Evolutionary conservation across 2,113 vertebrate species (phyloP), one percentile per base, ranked within the genome.

Genomic region (Micromys minutus): DNA sequence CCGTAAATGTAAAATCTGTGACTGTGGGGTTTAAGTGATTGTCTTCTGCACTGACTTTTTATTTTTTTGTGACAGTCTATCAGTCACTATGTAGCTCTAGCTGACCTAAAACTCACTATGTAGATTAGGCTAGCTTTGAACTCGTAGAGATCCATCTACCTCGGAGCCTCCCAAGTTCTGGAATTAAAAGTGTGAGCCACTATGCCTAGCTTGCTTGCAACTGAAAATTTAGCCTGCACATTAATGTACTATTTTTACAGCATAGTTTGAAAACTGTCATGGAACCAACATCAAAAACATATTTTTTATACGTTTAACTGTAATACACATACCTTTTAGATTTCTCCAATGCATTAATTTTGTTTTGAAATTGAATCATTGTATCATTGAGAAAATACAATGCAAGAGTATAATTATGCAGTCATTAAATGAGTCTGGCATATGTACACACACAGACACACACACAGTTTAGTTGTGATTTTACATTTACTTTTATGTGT

Each of bases 1-100:
- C 65, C 84, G 96, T 96, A 96, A 96, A 95, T 96, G 90, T 89
- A 94, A 97, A 97, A 91, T 96, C 93, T 95, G 91, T 96, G 94
- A 96, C 93, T 93, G 74, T 93, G 92, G 95, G 86, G 87, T 93
- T 93, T 76, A 94, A 86, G 90, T 79, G 91, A 97, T 90, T 92
- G 42, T 93, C 91, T 94, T 55, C 17, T 97, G 96, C 88, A 96
- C 22, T 71, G n/a, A 72, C 17, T 10, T 74, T 42, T n/a, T 42
- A 22, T 3, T 65, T 26, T 61, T 67, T 67, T 9, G n/a, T 42
- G n/a, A 39, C 21, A 72, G 71, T 21, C 16, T 74, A 52, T 52
- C n/a, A n/a, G 7, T 39, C 69, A 72, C 19, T 4, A 19, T 21
- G 69, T 10, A 72, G n/a, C n/a, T 39, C n/a, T 72, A n/a, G 69